These are phyloP conservation scores for Dolichomitus sp. DNA, from an alignment of 2,888 invertebrate genomes.

Conservation along the genomic window DNA sequence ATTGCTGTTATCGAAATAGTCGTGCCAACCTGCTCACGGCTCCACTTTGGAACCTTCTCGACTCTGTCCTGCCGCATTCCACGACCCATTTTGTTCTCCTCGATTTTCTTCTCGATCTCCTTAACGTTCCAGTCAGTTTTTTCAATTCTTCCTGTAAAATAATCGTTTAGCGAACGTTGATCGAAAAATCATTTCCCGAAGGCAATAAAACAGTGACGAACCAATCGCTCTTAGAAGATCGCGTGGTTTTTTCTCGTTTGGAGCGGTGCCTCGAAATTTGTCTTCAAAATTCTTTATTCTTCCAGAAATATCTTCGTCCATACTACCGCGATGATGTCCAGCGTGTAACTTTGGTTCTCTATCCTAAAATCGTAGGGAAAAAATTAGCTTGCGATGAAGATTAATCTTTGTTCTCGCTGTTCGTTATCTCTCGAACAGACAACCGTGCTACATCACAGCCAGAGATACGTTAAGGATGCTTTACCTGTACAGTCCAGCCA, in stretches of 20 bases:
- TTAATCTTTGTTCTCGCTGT: neutral
- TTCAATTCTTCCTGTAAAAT: slow-evolving; percentile 91
- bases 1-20: slow-evolving; percentile 40
- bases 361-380: slow-evolving; percentile 80
- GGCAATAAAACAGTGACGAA: slow-evolving; percentile 67
- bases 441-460: slow-evolving; percentile 28
- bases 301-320: slow-evolving; percentile 89
- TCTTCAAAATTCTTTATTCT: slow-evolving; percentile 93
- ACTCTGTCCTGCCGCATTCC: slow-evolving; percentile 89
- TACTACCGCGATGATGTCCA: slow-evolving; percentile 82
- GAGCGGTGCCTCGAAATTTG: slow-evolving; percentile 89
- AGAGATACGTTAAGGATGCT: neutral
- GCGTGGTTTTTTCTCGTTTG: slow-evolving; percentile 92
- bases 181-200: neutral
- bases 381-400: neutral
- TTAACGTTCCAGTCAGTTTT: slow-evolving; percentile 96
- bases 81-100: slow-evolving; percentile 91
- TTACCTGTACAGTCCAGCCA: too few relatives aligned
- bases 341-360: slow-evolving; percentile 85
- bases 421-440: slow-evolving; percentile 7
- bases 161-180: neutral
- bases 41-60: slow-evolving; percentile 94
- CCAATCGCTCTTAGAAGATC: slow-evolving; percentile 95
- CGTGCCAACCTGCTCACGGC: slow-evolving; percentile 90
- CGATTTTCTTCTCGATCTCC: slow-evolving; percentile 95